Evolutionary conservation across 92 coral and sea anemone species (phyloP), one percentile per base, ranked within the genome.

Genomic region (Galaxea fascicularis): DNA sequence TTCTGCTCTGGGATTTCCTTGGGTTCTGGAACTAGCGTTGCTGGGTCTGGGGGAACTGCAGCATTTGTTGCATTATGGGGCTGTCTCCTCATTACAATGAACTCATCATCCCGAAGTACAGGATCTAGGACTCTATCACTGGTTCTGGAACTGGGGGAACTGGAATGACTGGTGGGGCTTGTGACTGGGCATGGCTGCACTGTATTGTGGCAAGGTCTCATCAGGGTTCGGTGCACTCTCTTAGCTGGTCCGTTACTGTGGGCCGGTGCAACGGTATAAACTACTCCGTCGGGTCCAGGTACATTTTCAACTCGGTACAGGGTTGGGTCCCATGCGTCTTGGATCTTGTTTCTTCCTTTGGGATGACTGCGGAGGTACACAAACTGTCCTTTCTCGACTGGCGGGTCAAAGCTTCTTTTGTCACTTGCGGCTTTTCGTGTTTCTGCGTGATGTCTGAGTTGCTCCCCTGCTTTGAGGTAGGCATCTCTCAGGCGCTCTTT

Each of bases 341-440:
- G 94, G 24, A 87, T 88, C 73, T 87, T 90, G 65, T 90, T 87
- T 56, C 94, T 20, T 0, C 94, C 94, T 12, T 27, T 79, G 0
- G 72, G 72, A 49, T 87, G 52, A 45, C 81, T 90, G 41, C 89
- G 79, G 41, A 87, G 77, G 82, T 74, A 87, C 47, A 90, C 94
- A 30, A 67, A 60, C 4, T 90, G 80, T 29, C 76, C 91, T 27
- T 65, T 58, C 12, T 76, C 72, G 30, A 90, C 44, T 73, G 78
- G 69, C 10, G 86, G 89, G 71, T 77, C 91, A 51, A 67, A 79
- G 11, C 60, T 62, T 29, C 60, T 81, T 39, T 83, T 47, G 72
- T 90, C 91, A 18, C 68, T 82, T 21, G 49, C 53, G 39, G 56
- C 79, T 65, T 69, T 87, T 31, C 86, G 59, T 16, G 84, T 75